phyloP scores from a whole-genome alignment of 2,888 invertebrate species.

The Eucriotettix oculatus region DNA sequence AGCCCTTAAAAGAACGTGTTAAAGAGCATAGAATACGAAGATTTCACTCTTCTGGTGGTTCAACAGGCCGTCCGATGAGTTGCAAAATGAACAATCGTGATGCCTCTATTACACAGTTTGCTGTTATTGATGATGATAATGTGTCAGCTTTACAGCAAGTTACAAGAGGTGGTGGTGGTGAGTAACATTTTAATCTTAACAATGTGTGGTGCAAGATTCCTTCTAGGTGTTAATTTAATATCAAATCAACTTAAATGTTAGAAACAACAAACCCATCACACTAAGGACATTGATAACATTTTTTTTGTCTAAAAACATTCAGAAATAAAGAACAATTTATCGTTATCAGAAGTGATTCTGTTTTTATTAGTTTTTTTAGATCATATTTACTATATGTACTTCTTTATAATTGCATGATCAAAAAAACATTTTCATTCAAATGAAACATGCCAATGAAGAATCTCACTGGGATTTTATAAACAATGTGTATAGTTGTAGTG shows the following conservation, averaged over 20 bases:
- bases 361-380: too few species aligned
- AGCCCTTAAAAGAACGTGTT: slow-evolving; percentile 23
- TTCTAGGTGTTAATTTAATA: too few species aligned
- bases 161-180: slow-evolving; percentile 64
- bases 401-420: not conserved
- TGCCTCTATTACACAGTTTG: slow-evolving; percentile 77
- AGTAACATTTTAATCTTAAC: not conserved
- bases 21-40: slow-evolving; percentile 17
- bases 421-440: not conserved
- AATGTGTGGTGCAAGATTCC: too few species aligned
- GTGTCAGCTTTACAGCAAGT: slow-evolving; percentile 79
- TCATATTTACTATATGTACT: too few species aligned
- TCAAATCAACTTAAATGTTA: too few species aligned
- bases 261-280: too few species aligned
- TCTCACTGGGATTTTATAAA: too few species aligned
- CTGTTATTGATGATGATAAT: slow-evolving; percentile 84
- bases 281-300: too few species aligned
- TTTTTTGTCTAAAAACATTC: too few species aligned
- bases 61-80: slow-evolving; percentile 11
- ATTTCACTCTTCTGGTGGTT: slow-evolving; percentile 13
- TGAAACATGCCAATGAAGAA: not conserved
- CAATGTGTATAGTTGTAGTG: too few species aligned
- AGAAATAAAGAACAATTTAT: too few species aligned
- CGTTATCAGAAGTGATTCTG: too few species aligned
- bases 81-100: slow-evolving; percentile 32